Base-by-base conservation (phyloP, 2,113 vertebrate genomes). In the Protobothrops mucrosquamatus region DNA sequence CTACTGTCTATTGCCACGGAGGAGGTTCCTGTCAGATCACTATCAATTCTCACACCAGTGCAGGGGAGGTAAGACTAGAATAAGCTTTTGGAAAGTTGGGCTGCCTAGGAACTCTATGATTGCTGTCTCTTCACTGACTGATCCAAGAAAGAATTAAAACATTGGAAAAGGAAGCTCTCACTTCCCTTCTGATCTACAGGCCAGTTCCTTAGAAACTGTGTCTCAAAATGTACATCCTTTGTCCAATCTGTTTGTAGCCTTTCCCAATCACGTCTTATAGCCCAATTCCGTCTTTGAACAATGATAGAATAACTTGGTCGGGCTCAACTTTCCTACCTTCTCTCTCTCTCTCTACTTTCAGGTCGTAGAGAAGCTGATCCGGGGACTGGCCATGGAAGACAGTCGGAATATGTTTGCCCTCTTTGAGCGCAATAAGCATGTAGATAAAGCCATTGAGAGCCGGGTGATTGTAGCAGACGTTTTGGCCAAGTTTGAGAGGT, bases 1-100 rank as follows among this genome's bases (percentile, higher is more conserved):
- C 98, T 0, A 99, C 98, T 0, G 98, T 99, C 39, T 99, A 99
- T 96, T 99, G 99, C 91, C 98, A 99, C 8, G 99, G 99, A 1
- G 99, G 98, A 89, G 98, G 99, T 52, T 99, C 99, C 95, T 99
- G 99, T 96, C 98, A 99, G 97, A 99, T 99, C 97, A 98, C 98
- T 96, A 99, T 99, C 96, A 98, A 99, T 95, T 99, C 98, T 10
- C 99, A 99, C 97, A 99, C 98, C 74, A 99, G 98, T 0, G 98
- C 99, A 43, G 98, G 98, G 95, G 98, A 99, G 98, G 99, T 99
- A 94, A 96, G 87, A 92, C 39, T 24, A 20, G 12, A 56, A 12
- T 22, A 87, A 69, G 55, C 56, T 3, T 46, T 57, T 15, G 6
- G 61, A 56, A 52, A 51, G 48, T 22, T 34, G 85, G 88, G 11